Evolutionary conservation across 2,113 vertebrate genomes (phyloP).

Genomic region (Apteryx owenii): DNA sequence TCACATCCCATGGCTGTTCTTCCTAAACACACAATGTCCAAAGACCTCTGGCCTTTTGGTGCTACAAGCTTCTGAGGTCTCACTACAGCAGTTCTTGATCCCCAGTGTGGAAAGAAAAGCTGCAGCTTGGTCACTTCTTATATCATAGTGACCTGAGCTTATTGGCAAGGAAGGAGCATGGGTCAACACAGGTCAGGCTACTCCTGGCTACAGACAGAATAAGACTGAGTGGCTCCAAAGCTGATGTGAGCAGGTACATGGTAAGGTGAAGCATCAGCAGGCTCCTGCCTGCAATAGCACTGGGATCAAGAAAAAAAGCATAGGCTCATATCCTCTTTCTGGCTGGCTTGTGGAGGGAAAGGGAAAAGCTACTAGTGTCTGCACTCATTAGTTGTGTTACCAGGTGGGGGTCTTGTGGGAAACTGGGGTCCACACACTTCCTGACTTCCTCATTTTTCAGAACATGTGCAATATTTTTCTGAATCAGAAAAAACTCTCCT

Average conservation of each 20-base stretch:
- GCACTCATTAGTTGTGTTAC: not conserved
- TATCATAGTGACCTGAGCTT: not conserved
- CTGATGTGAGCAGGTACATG: not conserved
- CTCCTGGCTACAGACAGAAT: not conserved
- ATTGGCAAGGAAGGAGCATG: not conserved
- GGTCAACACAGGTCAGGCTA: not conserved
- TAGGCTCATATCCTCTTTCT: not conserved
- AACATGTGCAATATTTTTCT: not conserved
- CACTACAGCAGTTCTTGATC: not conserved
- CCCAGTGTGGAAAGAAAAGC: not conserved
- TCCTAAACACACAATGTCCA: not conserved
- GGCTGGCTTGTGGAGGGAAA: not conserved
- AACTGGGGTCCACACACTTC: not conserved
- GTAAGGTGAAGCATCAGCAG: not conserved
- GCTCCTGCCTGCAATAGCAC: accelerated
- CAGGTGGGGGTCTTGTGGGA: not conserved
- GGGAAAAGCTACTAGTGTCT: not conserved
- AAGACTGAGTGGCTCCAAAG: not conserved
- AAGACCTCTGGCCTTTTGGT: not conserved
- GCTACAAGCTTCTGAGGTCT: not conserved
- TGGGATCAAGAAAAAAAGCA: not conserved
- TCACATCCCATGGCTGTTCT: not conserved
- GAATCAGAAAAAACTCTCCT: not conserved
- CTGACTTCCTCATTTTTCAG: not conserved
- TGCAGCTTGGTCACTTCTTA: not conserved